These are phyloP conservation scores for Thaleichthys pacificus DNA, from an alignment of 2,797 vertebrate species.

Conservation along the genomic window DNA sequence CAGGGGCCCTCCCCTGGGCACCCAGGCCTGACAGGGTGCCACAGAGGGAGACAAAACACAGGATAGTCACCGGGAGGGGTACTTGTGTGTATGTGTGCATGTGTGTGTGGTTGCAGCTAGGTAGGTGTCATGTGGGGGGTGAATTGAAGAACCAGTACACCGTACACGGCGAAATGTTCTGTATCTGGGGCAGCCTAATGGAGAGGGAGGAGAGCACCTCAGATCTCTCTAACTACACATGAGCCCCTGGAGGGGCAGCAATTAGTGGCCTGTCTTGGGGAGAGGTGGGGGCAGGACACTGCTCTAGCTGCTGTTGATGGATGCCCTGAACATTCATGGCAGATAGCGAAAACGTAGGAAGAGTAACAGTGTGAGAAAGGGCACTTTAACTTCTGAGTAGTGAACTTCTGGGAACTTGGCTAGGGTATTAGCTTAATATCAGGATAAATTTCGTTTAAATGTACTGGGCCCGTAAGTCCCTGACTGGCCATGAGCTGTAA, in stretches of 20 bases:
- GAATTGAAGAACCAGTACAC: neutral
- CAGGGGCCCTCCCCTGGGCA: neutral
- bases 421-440: slow-evolving; percentile 27
- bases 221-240: neutral
- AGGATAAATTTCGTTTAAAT: slow-evolving; percentile 28
- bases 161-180: slow-evolving; percentile 4
- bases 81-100: slow-evolving; percentile 3
- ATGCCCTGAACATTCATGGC: neutral
- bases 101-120: slow-evolving; percentile 9
- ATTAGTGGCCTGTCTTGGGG: too few relatives aligned
- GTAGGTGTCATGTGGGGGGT: slow-evolving; percentile 4
- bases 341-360: neutral
- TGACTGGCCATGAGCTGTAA: slow-evolving; percentile 8
- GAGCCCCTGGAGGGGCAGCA: too few relatives aligned
- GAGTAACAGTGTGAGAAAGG: neutral
- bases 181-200: slow-evolving; percentile 3
- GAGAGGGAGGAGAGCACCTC: neutral
- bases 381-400: neutral
- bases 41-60: neutral
- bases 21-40: neutral
- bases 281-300: neutral
- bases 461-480: slow-evolving; percentile 14
- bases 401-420: slow-evolving; percentile 14
- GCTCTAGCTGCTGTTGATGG: neutral
- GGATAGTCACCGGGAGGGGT: neutral